A percentile compares a stretch with the other conserved stretches of the same genome.
phyloP scores from a whole-genome alignment of 2,888 invertebrate species.

The Digitonthophagus gazella region DNA sequence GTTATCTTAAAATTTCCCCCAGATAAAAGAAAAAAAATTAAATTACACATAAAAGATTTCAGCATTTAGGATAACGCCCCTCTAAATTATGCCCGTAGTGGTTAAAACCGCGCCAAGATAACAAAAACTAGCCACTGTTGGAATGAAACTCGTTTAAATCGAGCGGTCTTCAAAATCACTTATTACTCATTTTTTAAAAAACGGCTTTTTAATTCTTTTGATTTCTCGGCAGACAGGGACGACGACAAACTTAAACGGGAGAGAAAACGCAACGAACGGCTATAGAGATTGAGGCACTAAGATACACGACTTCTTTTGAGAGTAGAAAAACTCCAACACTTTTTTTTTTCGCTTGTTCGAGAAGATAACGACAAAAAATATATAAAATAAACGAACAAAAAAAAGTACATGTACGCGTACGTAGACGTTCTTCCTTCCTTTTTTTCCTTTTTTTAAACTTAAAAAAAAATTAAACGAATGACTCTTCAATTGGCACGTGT shows the following conservation, averaged over 20 bases:
- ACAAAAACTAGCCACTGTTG: not conserved
- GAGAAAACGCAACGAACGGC: constrained; percentile 1
- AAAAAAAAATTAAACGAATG: constrained; percentile 19
- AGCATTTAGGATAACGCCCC: constrained; percentile 5
- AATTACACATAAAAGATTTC: too few relatives aligned
- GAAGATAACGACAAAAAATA: not conserved
- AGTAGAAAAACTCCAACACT: constrained; percentile 21
- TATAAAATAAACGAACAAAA: constrained; percentile 16
- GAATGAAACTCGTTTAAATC: constrained; percentile 15
- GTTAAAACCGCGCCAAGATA: not conserved
- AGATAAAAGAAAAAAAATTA: too few relatives aligned
- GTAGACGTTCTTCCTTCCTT: not conserved
- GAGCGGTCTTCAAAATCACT: not conserved
- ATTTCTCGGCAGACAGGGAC: constrained; percentile 3
- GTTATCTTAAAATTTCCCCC: not conserved
- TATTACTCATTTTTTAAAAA: constrained; percentile 1
- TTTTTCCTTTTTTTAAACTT: constrained; percentile 19
- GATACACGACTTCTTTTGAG: constrained; percentile 24
- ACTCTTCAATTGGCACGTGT: constrained; percentile 8
- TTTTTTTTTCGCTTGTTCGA: constrained; percentile 1
- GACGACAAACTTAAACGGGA: constrained; percentile 5
- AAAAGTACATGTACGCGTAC: constrained; percentile 13
- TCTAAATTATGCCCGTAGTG: not conserved
- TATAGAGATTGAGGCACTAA: constrained; percentile 36
- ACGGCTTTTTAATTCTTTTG: constrained; percentile 6